phyloP scores from a whole-genome alignment of 2,113 vertebrate species.

The Lates calcarifer region DNA sequence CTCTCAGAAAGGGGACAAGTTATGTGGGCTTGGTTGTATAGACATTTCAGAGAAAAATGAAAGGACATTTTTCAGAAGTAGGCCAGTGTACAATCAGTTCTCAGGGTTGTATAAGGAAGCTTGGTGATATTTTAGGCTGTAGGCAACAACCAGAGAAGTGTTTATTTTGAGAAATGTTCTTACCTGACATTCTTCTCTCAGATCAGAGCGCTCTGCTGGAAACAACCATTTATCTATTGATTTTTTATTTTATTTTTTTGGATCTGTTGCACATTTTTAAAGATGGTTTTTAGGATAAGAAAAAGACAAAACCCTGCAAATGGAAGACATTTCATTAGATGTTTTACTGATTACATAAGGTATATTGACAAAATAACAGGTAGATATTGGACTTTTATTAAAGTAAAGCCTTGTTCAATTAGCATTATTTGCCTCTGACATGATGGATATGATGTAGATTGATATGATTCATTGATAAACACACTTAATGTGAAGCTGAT shows the following conservation, averaged over 20 bases:
- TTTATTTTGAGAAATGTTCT: conserved; percentile 32
- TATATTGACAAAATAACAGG: not conserved
- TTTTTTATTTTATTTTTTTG: conserved; percentile 1
- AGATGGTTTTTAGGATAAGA: not conserved
- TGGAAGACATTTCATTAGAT: not conserved
- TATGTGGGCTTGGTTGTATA: not conserved
- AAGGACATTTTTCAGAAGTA: not conserved
- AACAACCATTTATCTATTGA: conserved; percentile 7
- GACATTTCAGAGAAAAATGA: not conserved
- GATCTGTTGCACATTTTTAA: conserved; percentile 1
- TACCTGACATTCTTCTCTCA: not conserved
- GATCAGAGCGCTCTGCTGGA: not conserved
- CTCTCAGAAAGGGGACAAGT: not conserved
- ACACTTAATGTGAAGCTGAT: not conserved
- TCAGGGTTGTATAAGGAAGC: conserved; percentile 3
- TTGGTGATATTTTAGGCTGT: conserved; percentile 22
- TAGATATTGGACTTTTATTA: not conserved
- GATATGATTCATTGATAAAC: not conserved
- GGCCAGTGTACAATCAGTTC: not conserved
- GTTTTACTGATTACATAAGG: not conserved
- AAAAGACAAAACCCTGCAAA: not conserved
- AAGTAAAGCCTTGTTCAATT: not conserved
- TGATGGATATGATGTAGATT: not conserved
- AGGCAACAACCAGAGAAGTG: not conserved
- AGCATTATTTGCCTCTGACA: not conserved